Evolutionary conservation across 2,113 vertebrate species (phyloP).

Genomic region (Arvicanthis niloticus): DNA sequence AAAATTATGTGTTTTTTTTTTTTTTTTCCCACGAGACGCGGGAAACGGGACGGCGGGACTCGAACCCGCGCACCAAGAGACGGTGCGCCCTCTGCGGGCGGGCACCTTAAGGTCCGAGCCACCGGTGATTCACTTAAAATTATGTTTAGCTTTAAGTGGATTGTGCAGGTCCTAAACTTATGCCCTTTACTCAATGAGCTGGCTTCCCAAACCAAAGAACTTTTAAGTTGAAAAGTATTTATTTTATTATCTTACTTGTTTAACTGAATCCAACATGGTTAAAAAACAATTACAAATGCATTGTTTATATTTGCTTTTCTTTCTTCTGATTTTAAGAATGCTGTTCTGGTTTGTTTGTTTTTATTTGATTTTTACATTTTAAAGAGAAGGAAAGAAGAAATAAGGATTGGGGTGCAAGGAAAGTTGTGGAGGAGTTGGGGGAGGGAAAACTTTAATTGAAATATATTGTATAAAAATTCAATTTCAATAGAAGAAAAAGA

Average conservation of each 20-base stretch:
- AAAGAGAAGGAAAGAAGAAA: neutral
- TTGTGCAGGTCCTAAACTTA: neutral
- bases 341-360: neutral
- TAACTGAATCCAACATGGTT: neutral
- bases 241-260: slow-evolving; percentile 23
- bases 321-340: neutral
- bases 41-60: too few relatives aligned
- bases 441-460: neutral
- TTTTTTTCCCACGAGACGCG: too few relatives aligned
- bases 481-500: neutral
- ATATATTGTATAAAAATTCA: neutral
- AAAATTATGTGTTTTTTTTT: too few relatives aligned
- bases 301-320: slow-evolving; percentile 8
- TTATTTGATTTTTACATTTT: neutral
- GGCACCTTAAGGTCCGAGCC: too few relatives aligned
- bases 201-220: neutral
- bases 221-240: slow-evolving; percentile 5
- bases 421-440: neutral
- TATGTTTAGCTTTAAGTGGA: neutral
- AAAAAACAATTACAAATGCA: neutral
- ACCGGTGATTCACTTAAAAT: too few relatives aligned
- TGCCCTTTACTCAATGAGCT: neutral
- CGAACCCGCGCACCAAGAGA: too few relatives aligned
- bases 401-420: neutral
- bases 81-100: too few relatives aligned